Evolutionary conservation across 1,140 invertebrate species (phyloP), one percentile per base, ranked within the genome.

Genomic region (Drosophila kanapiae): DNA sequence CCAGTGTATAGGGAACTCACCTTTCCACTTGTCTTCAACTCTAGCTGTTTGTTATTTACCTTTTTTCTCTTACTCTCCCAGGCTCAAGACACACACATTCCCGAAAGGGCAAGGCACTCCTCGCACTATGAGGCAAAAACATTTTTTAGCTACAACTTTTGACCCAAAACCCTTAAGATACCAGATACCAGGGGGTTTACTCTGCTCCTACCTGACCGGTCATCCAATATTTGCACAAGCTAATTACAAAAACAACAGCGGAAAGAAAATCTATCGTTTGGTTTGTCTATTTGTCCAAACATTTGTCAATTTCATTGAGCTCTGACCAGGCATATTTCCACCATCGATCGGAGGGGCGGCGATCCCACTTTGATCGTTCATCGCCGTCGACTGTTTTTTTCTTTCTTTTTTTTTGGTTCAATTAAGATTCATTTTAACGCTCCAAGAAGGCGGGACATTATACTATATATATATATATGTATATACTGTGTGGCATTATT

Each of bases 241-340:
- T 90, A 88, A 88, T 90, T 84, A 90, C 84, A 88, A 74, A 88
- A 84, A 78, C 83, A 87, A 87, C 84, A 83, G 51, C 11, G 54
- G 42, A 37, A 53, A 62, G 49, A 63, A 40, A 64, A 61, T 68
- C 67, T 56, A 86, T 86, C 84, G 78, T 72, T 87, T 75, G 75
- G 84, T 60, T 83, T 80, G 77, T 65, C 82, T 88, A 88, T 88
- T 88, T 88, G 85, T 90, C 84, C 77, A 88, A 88, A 88, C 84
- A 88, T 88, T 88, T 88, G 85, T 88, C 85, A 84, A 88, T 90
- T 88, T 90, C 85, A 88, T 88, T 88, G 80, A 88, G 83, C 83
- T 84, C 84, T 88, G 80, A 71, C 81, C 82, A 78, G 72, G 64
- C 83, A 87, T 69, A 75, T 86, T 86, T 87, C 84, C 85, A 40